A percentile compares a stretch with the other conserved stretches of the same genome.
phyloP scores from a whole-genome alignment of 2,888 invertebrate genomes.

The Podabrus alpinus region DNA sequence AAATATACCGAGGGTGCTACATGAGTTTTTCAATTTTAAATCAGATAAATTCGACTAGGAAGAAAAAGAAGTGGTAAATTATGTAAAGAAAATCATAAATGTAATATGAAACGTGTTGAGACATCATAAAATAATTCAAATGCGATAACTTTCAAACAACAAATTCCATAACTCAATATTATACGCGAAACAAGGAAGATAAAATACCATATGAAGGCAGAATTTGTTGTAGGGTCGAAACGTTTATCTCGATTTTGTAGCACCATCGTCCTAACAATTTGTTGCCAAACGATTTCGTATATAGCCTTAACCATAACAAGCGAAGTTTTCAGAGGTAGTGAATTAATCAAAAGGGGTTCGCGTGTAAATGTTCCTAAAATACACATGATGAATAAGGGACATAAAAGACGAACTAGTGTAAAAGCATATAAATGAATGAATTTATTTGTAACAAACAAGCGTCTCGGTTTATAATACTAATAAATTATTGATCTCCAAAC shows the following conservation, averaged over 20 bases:
- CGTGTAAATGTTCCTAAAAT: conserved; percentile 22
- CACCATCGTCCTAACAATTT: conserved; percentile 18
- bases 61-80: background rate
- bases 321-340: conserved; percentile 18
- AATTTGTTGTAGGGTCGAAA: conserved; percentile 8
- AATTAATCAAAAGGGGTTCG: conserved; percentile 27
- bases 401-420: conserved; percentile 24
- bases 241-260: conserved; percentile 22
- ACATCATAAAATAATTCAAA: conserved; percentile 8
- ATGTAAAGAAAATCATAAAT: background rate
- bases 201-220: conserved; percentile 13
- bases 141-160: conserved; percentile 12
- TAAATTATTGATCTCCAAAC: background rate
- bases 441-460: conserved; percentile 13
- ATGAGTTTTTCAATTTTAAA: background rate
- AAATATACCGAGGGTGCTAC: background rate
- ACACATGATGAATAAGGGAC: conserved; percentile 26
- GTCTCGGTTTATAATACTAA: background rate
- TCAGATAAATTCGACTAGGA: background rate
- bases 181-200: conserved; percentile 7
- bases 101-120: background rate
- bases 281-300: conserved; percentile 10
- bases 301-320: conserved; percentile 15
- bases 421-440: conserved; percentile 17
- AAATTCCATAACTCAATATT: conserved; percentile 15